phyloP scores from a whole-genome alignment of 1,140 invertebrate species.

The Xylocopa sonorina region DNA sequence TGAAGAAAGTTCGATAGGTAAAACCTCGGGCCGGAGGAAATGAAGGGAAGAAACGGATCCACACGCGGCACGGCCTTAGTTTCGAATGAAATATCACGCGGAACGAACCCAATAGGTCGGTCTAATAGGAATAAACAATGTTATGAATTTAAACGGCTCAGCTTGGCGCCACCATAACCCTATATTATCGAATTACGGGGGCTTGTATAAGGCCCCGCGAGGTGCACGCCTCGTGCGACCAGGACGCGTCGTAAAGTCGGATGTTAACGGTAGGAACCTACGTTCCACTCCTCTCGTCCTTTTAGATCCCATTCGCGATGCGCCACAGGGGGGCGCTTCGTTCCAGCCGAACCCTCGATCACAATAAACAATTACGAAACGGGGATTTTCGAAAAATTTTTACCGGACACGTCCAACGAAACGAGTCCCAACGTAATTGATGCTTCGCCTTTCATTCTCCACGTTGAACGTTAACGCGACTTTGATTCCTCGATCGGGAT shows the following conservation, averaged over 20 bases:
- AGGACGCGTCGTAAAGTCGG: slow-evolving; percentile 68
- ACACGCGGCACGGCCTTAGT: neutral
- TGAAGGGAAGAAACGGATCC: slow-evolving; percentile 34
- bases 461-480: slow-evolving; percentile 1
- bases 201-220: slow-evolving; percentile 58
- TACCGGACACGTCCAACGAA: slow-evolving; percentile 40
- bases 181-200: slow-evolving; percentile 75
- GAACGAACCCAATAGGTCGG: slow-evolving; percentile 66
- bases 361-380: slow-evolving; percentile 61
- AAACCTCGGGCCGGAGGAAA: slow-evolving; percentile 6
- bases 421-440: slow-evolving; percentile 35
- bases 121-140: slow-evolving; percentile 74
- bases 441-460: neutral
- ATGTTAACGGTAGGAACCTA: slow-evolving; percentile 73
- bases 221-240: slow-evolving; percentile 63
- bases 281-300: slow-evolving; percentile 59
- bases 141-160: slow-evolving; percentile 73
- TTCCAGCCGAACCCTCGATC: slow-evolving; percentile 45
- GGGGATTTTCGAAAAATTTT: slow-evolving; percentile 52
- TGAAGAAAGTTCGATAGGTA: neutral
- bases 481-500: slow-evolving; percentile 15
- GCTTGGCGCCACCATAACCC: slow-evolving; percentile 74
- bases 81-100: slow-evolving; percentile 65
- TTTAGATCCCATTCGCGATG: slow-evolving; percentile 69
- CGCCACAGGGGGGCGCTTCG: slow-evolving; percentile 64